Percentiles rank a stretch among this genome's conserved stretches.
Conservation (phyloP, 2,113 vertebrate genomes). For the Microtus pennsylvanicus region DNA sequence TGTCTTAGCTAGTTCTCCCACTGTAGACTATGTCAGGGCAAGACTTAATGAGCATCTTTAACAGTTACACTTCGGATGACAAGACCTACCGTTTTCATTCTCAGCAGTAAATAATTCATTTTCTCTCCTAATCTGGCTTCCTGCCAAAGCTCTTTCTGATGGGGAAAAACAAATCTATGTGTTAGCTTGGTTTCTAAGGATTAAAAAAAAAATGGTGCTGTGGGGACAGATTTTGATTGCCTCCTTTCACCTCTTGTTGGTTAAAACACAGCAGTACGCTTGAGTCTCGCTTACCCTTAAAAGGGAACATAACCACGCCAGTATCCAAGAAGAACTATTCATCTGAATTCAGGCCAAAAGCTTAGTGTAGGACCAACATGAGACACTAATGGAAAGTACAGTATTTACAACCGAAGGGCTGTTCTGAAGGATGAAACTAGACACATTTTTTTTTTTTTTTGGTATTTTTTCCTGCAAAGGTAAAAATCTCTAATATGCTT, state of each 20-base stretch:
- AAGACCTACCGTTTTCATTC: conserved; percentile 14
- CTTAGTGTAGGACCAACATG: conserved; percentile 9
- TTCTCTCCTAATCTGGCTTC: conserved; percentile 35
- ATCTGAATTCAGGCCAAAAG: conserved; percentile 49
- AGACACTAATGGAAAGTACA: conserved; percentile 36
- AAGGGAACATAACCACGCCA: conserved; percentile 5
- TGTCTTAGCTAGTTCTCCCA: neutral
- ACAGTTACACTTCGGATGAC: neutral
- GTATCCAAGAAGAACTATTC: conserved; percentile 35
- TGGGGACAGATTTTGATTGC: conserved; percentile 22
- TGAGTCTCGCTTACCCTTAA: conserved; percentile 43
- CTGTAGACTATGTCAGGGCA: neutral
- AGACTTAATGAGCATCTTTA: neutral
- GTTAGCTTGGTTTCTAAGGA: neutral
- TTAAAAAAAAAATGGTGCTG: neutral
- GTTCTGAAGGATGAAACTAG: conserved; percentile 10
- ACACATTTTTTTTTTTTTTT: neutral
- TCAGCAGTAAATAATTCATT: neutral
- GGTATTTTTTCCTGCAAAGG: neutral
- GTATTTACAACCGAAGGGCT: neutral
- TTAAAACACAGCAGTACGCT: conserved; percentile 8
- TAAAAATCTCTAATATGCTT: neutral
- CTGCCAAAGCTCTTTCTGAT: neutral
- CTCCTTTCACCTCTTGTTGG: neutral
- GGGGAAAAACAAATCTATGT: neutral